Conservation (phyloP, 1,140 invertebrate species). For the Plectrocnemia conspersa region DNA sequence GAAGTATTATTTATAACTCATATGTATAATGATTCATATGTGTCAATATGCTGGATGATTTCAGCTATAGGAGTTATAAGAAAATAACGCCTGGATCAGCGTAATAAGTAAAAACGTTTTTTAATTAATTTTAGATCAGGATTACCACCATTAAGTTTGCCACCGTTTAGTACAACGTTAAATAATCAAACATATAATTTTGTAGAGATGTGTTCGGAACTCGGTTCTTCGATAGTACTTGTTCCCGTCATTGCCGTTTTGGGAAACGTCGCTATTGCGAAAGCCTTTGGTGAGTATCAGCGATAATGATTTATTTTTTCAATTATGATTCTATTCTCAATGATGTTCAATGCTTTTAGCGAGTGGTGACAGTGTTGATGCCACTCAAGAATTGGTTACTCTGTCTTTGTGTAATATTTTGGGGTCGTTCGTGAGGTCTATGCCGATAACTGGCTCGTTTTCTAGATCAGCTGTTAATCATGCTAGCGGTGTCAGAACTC, state of each 20-base stretch:
- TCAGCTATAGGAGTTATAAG: too few relatives aligned
- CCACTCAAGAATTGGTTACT: constrained; percentile 79
- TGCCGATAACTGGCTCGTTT: constrained; percentile 90
- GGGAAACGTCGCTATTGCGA: constrained; percentile 82
- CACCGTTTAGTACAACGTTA: constrained; percentile 58
- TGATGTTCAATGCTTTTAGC: constrained; percentile 48
- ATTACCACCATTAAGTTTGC: constrained; percentile 58
- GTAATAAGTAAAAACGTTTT: constrained; percentile 38
- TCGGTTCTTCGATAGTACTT: constrained; percentile 69
- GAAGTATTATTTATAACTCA: too few relatives aligned
- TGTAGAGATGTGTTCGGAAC: constrained; percentile 62
- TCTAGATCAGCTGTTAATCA: constrained; percentile 90
- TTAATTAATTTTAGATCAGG: constrained; percentile 51
- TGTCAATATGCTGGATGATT: too few relatives aligned
- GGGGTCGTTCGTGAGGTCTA: constrained; percentile 84
- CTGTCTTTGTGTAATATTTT: constrained; percentile 82
- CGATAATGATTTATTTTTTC: not conserved
- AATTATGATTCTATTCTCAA: not conserved
- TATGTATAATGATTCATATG: too few relatives aligned
- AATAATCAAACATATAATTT: constrained; percentile 59
- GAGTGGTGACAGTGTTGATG: constrained; percentile 70
- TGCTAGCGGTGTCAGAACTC: constrained; percentile 85
- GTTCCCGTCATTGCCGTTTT: constrained; percentile 78
- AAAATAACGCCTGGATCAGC: too few relatives aligned
- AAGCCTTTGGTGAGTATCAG: constrained; percentile 65